These are phyloP conservation scores for Athetis lepigone DNA, from an alignment of 2,888 invertebrate genomes.

Conservation along the genomic window DNA sequence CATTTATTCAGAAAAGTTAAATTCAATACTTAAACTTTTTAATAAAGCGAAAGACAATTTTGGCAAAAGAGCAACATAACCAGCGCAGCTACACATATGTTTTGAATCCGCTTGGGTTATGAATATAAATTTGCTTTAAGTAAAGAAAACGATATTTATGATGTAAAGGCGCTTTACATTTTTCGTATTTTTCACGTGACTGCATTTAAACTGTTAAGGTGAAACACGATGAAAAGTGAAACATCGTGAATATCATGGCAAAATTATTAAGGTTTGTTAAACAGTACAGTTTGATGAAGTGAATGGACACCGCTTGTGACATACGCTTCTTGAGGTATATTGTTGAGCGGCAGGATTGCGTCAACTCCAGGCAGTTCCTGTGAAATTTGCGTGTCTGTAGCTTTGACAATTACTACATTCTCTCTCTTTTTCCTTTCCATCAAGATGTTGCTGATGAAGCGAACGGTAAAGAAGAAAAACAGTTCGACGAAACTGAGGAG, in stretches of 20 bases:
- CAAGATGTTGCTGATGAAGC: conserved; percentile 83
- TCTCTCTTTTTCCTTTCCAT: conserved; percentile 68
- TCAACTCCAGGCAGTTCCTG: conserved; percentile 14
- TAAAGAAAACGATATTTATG: not conserved
- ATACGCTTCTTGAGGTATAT: conserved; percentile 28
- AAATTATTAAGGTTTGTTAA: conserved; percentile 7
- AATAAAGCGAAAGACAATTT: conserved; percentile 27
- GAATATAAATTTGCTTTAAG: conserved; percentile 23
- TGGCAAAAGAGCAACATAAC: not conserved
- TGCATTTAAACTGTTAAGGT: not conserved
- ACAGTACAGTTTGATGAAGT: not conserved
- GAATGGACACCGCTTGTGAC: conserved; percentile 42
- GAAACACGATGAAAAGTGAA: not conserved
- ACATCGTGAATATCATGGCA: not conserved
- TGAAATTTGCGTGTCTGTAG: not conserved
- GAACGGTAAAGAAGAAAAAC: conserved; percentile 91
- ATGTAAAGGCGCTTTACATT: not conserved
- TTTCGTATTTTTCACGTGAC: conserved; percentile 12
- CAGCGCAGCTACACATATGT: conserved; percentile 5
- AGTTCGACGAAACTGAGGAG: conserved; percentile 92
- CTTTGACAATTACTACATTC: conserved; percentile 5
- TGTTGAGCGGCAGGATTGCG: conserved; percentile 5
- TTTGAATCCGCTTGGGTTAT: conserved; percentile 34
- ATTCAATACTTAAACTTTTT: conserved; percentile 5
- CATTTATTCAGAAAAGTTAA: conserved; percentile 14